Conservation (phyloP, 2,113 vertebrate genomes). For the Hipposideros armiger region DNA sequence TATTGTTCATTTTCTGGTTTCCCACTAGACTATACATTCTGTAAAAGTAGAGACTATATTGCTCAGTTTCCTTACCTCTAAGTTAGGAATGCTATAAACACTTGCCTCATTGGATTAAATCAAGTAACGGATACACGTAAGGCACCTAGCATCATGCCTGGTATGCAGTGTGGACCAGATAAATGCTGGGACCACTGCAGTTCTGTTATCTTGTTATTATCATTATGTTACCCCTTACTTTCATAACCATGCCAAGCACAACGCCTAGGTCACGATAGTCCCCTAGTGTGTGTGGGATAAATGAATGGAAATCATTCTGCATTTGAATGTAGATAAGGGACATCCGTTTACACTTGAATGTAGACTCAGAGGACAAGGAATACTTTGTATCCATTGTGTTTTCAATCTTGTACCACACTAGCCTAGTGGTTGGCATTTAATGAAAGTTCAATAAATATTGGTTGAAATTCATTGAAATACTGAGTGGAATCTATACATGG, state of each 20-base stretch:
- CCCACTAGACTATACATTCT: not conserved
- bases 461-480: not conserved
- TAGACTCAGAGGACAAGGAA: not conserved
- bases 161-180: not conserved
- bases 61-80: not conserved
- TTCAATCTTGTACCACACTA: not conserved
- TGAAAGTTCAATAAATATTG: not conserved
- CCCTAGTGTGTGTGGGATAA: not conserved
- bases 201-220: not conserved
- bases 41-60: not conserved
- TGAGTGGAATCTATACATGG: too few species aligned
- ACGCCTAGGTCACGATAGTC: not conserved
- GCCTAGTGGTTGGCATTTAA: not conserved
- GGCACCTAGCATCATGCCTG: too few species aligned
- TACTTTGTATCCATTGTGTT: not conserved
- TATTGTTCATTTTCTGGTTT: not conserved
- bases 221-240: not conserved
- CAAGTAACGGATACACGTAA: not conserved
- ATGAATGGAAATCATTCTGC: not conserved
- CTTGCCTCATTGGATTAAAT: not conserved
- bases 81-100: not conserved
- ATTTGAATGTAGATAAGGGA: not conserved
- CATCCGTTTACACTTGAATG: accelerated
- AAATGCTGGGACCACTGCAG: too few species aligned
- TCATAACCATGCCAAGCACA: not conserved